A percentile compares a stretch with the other conserved stretches of the same genome.
Evolutionary conservation across 2,113 vertebrate genomes (phyloP).

Genomic region (Sialia sialis): DNA sequence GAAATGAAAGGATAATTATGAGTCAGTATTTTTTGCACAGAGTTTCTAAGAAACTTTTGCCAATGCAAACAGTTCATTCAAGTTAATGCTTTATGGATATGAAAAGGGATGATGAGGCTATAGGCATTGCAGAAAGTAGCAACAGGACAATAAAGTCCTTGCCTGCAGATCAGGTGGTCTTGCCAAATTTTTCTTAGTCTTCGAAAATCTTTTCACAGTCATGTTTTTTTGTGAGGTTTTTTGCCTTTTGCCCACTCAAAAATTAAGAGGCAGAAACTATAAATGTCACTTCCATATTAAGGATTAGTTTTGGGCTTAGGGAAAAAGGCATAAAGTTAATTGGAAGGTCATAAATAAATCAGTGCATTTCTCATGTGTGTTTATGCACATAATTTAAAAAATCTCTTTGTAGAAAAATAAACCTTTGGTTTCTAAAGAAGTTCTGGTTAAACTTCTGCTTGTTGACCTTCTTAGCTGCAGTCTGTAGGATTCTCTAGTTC

Average conservation of each 20-base stretch:
- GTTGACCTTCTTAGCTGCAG: background rate
- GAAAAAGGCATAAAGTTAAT: slow-evolving; percentile 1
- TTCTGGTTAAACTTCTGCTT: background rate
- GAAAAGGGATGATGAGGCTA: background rate
- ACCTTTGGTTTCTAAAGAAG: background rate
- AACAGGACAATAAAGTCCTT: background rate
- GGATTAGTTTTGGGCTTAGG: background rate
- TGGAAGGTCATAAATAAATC: background rate
- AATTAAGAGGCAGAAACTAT: background rate
- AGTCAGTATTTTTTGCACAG: background rate
- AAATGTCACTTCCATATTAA: slow-evolving; percentile 21
- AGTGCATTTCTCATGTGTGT: background rate
- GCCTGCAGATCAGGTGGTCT: background rate
- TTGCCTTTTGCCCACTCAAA: background rate
- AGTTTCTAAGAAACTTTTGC: background rate
- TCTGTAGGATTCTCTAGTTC: background rate
- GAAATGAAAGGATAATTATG: background rate
- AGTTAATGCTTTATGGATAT: background rate
- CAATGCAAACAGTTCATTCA: background rate
- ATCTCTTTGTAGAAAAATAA: background rate
- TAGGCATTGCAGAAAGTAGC: background rate
- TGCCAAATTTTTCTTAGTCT: background rate
- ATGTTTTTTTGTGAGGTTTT: background rate
- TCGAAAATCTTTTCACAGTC: background rate
- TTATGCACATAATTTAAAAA: background rate